These are phyloP conservation scores for Chalcis sispes DNA, from an alignment of 2,888 invertebrate genomes.

Conservation along the genomic window DNA sequence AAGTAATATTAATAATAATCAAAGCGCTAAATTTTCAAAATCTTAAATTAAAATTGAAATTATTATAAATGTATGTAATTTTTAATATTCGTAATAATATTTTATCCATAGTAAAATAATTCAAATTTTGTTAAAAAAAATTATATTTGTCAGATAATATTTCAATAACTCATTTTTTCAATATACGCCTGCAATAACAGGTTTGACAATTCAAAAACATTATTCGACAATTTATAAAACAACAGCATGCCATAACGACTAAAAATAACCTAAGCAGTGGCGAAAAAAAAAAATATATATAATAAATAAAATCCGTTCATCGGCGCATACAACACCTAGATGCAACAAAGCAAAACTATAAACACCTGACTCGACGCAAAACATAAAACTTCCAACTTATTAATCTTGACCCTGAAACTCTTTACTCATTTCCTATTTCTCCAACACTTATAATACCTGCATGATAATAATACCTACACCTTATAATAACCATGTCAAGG, in stretches of 20 bases:
- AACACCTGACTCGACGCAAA: slow-evolving; percentile 17
- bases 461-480: not conserved
- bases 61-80: too few relatives aligned
- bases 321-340: not conserved
- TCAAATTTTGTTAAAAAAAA: too few relatives aligned
- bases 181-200: too few relatives aligned
- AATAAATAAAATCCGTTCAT: not conserved
- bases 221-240: not conserved
- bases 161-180: too few relatives aligned
- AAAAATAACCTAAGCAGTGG: not conserved
- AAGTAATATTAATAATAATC: too few relatives aligned
- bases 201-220: too few relatives aligned
- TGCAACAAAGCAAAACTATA: not conserved
- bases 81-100: too few relatives aligned
- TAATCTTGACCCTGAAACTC: slow-evolving; percentile 28
- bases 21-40: too few relatives aligned
- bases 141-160: too few relatives aligned
- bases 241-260: not conserved
- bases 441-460: too few relatives aligned
- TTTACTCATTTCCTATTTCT: not conserved
- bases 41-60: too few relatives aligned
- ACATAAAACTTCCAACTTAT: not conserved
- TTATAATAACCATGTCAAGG: slow-evolving; percentile 48
- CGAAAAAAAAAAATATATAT: not conserved
- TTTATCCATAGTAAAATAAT: too few relatives aligned